phyloP scores from a whole-genome alignment of 2,888 invertebrate species.

The Steinernema carpocapsae region DNA sequence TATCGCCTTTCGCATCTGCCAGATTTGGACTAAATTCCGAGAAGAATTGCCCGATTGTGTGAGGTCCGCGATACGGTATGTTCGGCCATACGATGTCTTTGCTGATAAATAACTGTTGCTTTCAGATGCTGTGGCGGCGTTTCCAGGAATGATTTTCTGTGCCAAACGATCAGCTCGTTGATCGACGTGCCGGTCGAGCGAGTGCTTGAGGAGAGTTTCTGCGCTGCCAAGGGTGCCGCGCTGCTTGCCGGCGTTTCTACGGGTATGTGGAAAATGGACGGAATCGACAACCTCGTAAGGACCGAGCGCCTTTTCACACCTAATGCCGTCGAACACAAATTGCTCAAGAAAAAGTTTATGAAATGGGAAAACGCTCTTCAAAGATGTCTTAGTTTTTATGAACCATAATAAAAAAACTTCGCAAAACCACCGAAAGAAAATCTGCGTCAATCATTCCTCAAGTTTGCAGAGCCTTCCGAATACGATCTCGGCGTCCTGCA shows the following conservation, averaged over 20 bases:
- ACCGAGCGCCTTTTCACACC: constrained; percentile 54
- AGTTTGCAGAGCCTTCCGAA: no score
- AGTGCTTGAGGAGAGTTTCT: constrained; percentile 76
- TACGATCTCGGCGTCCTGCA: no score
- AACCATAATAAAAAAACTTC: constrained; percentile 3
- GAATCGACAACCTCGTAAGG: constrained; percentile 44
- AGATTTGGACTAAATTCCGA: constrained; percentile 79
- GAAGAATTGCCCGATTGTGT: constrained; percentile 75
- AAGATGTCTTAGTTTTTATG: constrained; percentile 54
- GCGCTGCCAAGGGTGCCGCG: constrained; percentile 80
- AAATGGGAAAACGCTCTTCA: constrained; percentile 55
- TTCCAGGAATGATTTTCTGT: constrained; percentile 87
- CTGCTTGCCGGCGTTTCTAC: constrained; percentile 82
- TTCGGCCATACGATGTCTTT: not conserved
- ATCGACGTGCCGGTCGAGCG: constrained; percentile 80
- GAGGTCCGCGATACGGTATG: constrained; percentile 50
- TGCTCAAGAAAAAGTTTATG: constrained; percentile 48
- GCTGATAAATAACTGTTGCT: not conserved
- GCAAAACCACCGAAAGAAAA: no score
- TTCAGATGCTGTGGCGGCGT: constrained; percentile 92
- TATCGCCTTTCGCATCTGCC: constrained; percentile 81
- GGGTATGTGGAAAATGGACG: constrained; percentile 73
- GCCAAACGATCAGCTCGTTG: constrained; percentile 85
- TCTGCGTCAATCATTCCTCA: no score
- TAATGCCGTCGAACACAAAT: constrained; percentile 31